These are phyloP conservation scores for Itoplectis maculator DNA, from an alignment of 2,888 invertebrate species.

Conservation along the genomic window DNA sequence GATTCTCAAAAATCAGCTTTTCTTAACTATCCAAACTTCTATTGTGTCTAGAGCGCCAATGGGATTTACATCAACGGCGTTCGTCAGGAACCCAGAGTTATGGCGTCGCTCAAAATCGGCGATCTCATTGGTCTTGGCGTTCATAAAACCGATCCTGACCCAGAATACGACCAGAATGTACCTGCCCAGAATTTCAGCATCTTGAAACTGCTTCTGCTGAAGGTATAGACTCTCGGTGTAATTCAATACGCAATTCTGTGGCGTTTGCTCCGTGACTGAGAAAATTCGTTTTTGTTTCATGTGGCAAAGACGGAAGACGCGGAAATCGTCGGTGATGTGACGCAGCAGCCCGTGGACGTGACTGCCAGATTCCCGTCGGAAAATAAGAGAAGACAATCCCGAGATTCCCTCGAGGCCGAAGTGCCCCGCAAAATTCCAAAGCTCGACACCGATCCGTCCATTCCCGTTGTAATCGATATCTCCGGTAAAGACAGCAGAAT, in stretches of 20 bases:
- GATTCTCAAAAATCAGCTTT: no score
- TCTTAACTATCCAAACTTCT: slow-evolving; percentile 19
- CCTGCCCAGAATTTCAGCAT: background rate
- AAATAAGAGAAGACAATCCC: slow-evolving; percentile 39
- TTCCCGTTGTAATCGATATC: slow-evolving; percentile 54
- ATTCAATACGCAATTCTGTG: background rate
- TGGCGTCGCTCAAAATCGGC: slow-evolving; percentile 82
- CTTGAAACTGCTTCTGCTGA: background rate
- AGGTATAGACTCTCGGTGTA: background rate
- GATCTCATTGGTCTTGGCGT: slow-evolving; percentile 87
- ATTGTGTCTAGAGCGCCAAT: slow-evolving; percentile 86
- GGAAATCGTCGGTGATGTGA: background rate
- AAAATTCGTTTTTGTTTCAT: background rate
- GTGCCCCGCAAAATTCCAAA: slow-evolving; percentile 67
- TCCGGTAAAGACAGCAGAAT: slow-evolving; percentile 36
- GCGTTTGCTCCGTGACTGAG: no score
- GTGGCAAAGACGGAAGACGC: background rate
- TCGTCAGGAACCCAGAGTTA: slow-evolving; percentile 82
- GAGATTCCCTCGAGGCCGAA: slow-evolving; percentile 4
- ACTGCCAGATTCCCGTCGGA: background rate
- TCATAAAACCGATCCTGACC: no score
- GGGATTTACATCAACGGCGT: slow-evolving; percentile 86
- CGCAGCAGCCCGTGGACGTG: background rate
- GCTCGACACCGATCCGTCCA: slow-evolving; percentile 8
- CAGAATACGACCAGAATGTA: no score